These are phyloP conservation scores for Leptopilina drosophilae DNA, from an alignment of 2,888 invertebrate species.

Conservation along the genomic window DNA sequence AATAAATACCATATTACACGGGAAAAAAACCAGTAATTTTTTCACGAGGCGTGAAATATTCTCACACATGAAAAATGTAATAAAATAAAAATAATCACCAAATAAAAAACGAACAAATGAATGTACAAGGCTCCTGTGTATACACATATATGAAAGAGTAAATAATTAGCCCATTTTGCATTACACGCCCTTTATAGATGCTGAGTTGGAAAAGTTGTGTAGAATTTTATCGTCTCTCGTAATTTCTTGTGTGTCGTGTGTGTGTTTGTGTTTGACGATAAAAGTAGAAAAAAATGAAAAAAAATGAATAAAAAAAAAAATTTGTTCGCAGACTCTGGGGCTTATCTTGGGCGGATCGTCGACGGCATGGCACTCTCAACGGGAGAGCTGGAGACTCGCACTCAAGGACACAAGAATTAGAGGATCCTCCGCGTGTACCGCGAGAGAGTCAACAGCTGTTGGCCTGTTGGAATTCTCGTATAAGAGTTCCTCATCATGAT, in stretches of 20 bases:
- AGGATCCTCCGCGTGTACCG: conserved; percentile 30
- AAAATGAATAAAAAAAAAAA: conserved; percentile 1
- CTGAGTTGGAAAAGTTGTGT: conserved; percentile 24
- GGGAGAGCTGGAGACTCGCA: conserved; percentile 33
- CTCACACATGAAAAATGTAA: not conserved
- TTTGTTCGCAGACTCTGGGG: conserved; percentile 34
- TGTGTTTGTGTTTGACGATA: conserved; percentile 2
- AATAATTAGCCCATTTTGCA: conserved; percentile 40
- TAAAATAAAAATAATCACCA: too few relatives aligned
- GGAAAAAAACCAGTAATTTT: not conserved
- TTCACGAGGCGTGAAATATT: not conserved
- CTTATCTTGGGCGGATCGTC: conserved; percentile 38
- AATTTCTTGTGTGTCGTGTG: conserved; percentile 32
- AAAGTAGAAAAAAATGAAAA: not conserved
- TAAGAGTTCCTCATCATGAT: conserved; percentile 35
- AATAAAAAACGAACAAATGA: not conserved
- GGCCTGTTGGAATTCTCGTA: conserved; percentile 29
- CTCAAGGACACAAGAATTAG: conserved; percentile 40
- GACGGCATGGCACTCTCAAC: conserved; percentile 36
- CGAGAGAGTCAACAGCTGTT: conserved; percentile 34
- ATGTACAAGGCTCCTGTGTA: not conserved
- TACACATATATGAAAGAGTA: not conserved
- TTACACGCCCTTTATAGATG: conserved; percentile 38
- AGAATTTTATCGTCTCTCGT: conserved; percentile 33
- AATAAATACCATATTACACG: too few relatives aligned